Evolutionary conservation across 1,140 invertebrate species (phyloP).

Genomic region (Diprion similis): DNA sequence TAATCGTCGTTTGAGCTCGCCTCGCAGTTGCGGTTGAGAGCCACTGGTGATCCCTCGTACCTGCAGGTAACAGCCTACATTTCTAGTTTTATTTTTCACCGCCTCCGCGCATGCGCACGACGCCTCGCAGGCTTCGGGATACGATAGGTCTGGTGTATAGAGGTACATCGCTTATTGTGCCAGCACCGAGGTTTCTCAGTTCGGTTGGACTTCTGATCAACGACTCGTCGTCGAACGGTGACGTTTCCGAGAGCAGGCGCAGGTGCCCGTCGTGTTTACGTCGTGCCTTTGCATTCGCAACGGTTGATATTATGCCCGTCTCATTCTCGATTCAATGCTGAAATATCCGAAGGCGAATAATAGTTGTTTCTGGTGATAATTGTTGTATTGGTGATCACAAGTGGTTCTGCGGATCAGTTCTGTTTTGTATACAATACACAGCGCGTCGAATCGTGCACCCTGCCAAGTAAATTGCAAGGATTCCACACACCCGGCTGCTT

Average conservation of each 20-base stretch:
- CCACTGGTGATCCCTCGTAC: neutral
- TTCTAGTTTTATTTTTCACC: neutral
- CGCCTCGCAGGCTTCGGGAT: too few relatives aligned
- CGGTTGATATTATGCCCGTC: neutral
- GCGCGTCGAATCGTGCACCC: too few relatives aligned
- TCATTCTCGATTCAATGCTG: too few relatives aligned
- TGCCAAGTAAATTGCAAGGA: too few relatives aligned
- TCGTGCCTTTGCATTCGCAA: neutral
- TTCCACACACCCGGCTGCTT: too few relatives aligned
- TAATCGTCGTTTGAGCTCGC: neutral
- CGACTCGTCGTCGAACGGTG: neutral
- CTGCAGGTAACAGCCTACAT: slow-evolving; percentile 7
- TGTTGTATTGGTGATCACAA: too few relatives aligned
- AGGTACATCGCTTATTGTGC: neutral
- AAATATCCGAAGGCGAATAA: too few relatives aligned
- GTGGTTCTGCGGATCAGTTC: too few relatives aligned
- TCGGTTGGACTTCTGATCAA: neutral
- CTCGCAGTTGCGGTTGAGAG: neutral
- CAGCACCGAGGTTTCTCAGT: neutral
- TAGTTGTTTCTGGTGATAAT: too few relatives aligned
- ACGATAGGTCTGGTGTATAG: too few relatives aligned
- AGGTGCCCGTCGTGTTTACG: slow-evolving; percentile 2
- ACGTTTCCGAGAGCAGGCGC: neutral
- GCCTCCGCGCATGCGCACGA: neutral
- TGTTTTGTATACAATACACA: too few relatives aligned